phyloP scores from a whole-genome alignment of 2,797 vertebrate species.

The Toxotes lorentzi region DNA sequence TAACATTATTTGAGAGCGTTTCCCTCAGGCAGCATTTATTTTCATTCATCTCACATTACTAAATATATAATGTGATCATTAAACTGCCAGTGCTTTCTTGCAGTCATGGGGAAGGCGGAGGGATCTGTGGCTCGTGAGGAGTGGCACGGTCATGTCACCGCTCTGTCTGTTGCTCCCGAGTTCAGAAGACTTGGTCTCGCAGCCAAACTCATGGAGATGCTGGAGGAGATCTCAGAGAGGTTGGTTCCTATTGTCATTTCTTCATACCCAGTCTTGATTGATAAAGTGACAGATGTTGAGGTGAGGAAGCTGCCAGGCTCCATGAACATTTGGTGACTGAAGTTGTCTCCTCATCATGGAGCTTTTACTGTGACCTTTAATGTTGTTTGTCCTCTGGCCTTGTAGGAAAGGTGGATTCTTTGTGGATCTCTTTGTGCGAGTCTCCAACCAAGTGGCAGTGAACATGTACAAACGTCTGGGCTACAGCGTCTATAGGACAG shows the following conservation, averaged over 20 bases:
- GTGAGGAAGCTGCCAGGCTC: too few species aligned
- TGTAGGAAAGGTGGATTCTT: constrained; percentile 96
- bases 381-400: not conserved
- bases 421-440: constrained; percentile 95
- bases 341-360: not conserved
- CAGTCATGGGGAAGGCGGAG: constrained; percentile 98
- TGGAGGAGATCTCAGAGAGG: constrained; percentile 98
- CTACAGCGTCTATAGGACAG: constrained; percentile 96
- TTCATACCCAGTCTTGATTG: too few species aligned
- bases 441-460: constrained; percentile 97
- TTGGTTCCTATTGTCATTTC: constrained; percentile 50
- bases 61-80: too few species aligned
- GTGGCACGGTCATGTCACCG: constrained; percentile 97
- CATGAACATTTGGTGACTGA: too few species aligned
- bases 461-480: constrained; percentile 97
- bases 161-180: constrained; percentile 94
- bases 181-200: constrained; percentile 94
- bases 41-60: too few species aligned
- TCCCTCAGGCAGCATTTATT: too few species aligned
- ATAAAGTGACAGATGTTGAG: too few species aligned
- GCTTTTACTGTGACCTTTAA: not conserved
- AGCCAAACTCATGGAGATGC: constrained; percentile 95
- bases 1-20: too few species aligned
- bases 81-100: not conserved
- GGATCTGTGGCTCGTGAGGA: constrained; percentile 95